Conservation (phyloP, 2,113 vertebrate genomes). For the Reinhardtius hippoglossoides region DNA sequence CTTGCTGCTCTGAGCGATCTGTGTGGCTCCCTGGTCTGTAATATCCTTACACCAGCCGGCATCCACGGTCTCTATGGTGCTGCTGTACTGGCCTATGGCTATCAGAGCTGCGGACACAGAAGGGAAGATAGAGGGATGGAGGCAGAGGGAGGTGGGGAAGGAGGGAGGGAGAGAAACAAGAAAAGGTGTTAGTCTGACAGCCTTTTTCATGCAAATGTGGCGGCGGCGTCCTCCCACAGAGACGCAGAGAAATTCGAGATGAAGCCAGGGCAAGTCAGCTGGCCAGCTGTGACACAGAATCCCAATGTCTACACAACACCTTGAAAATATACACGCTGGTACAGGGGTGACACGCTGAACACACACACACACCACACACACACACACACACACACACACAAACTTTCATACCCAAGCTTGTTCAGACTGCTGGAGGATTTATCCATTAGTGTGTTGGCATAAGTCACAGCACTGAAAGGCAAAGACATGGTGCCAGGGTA, state of each 20-base stretch:
- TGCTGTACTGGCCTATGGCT: conserved; percentile 96
- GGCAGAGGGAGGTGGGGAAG: not conserved
- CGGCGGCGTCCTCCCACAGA: conserved; percentile 56
- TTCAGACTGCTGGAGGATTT: conserved; percentile 62
- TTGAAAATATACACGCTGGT: conserved; percentile 15
- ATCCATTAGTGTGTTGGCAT: conserved; percentile 67
- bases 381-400: not conserved
- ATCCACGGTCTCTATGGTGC: conserved; percentile 97
- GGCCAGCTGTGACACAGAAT: conserved; percentile 67
- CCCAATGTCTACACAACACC: conserved; percentile 66
- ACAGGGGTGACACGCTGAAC: not conserved
- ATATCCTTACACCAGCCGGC: conserved; percentile 99
- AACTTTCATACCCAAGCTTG: conserved; percentile 18
- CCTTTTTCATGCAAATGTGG: conserved; percentile 74
- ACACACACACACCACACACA: not conserved
- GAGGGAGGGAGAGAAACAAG: conserved; percentile 33
- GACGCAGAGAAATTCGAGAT: conserved; percentile 54
- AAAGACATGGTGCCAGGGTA: conserved; percentile 57
- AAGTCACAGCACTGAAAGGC: conserved; percentile 59
- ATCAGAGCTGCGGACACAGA: conserved; percentile 88
- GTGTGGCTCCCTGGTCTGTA: conserved; percentile 95
- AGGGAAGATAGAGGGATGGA: conserved; percentile 4
- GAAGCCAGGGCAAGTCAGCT: conserved; percentile 58
- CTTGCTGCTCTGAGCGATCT: conserved; percentile 97
- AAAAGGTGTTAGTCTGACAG: conserved; percentile 77